A percentile compares a stretch with the other conserved stretches of the same genome.
These are phyloP conservation scores for Cepaea nemoralis DNA, from an alignment of 1,140 invertebrate species.

Conservation along the genomic window DNA sequence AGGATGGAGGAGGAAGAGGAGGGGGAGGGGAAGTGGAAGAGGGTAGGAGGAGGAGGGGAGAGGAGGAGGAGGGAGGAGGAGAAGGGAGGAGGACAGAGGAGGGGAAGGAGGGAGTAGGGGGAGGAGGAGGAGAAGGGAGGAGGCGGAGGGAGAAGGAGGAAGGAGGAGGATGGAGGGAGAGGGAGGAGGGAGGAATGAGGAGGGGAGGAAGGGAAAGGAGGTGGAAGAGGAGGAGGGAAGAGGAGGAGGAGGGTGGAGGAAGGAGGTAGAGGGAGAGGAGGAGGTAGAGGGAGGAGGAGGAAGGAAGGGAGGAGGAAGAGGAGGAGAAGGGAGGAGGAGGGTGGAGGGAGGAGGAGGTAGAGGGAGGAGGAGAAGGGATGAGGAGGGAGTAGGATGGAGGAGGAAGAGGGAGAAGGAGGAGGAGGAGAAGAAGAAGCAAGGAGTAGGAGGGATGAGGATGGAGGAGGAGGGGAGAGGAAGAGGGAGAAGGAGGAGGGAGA, in stretches of 20 bases:
- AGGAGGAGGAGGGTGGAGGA: not conserved
- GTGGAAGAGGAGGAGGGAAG: not conserved
- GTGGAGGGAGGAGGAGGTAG: not conserved
- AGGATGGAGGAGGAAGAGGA: no score
- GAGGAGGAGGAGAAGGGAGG: not conserved
- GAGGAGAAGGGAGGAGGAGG: not conserved
- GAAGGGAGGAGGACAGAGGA: no score
- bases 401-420: slow-evolving; percentile 10
- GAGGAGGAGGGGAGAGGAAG: slow-evolving; percentile 2
- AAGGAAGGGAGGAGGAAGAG: not conserved
- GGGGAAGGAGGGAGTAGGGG: no score
- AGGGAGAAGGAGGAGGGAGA: not conserved
- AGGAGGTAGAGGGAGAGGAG: not conserved
- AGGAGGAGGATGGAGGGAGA: not conserved
- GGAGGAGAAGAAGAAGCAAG: no score
- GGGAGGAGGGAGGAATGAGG: not conserved
- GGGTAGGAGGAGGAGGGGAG: no score
- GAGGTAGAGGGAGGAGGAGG: not conserved
- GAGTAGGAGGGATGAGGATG: no score
- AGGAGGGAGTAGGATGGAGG: no score
- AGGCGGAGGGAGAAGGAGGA: not conserved
- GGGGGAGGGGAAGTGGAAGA: no score
- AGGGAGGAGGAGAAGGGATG: slow-evolving; percentile 3
- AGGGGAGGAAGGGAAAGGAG: not conserved
- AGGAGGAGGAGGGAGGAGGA: no score